Percentiles rank a stretch among this genome's conserved stretches.
phyloP scores from a whole-genome alignment of 2,797 vertebrate species.

The Eidolon dupreanum region DNA sequence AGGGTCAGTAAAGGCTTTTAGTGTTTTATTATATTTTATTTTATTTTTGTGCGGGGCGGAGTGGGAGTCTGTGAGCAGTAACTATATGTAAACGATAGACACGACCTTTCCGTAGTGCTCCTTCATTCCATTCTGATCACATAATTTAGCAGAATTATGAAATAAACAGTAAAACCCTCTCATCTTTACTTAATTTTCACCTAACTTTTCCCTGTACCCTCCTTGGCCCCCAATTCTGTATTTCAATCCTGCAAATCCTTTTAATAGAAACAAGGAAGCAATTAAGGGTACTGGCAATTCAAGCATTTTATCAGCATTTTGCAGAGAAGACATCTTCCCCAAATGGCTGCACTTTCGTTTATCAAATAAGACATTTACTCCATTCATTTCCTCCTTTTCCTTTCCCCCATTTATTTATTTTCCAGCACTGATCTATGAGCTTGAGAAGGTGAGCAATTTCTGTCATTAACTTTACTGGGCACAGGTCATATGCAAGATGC shows the following conservation, averaged over 20 bases:
- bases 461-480: neutral
- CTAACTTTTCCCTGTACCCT: neutral
- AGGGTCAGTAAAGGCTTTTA: neutral
- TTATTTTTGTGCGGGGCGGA: too few relatives aligned
- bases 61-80: neutral
- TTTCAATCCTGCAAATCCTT: slow-evolving; percentile 16
- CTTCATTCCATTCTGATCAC: neutral
- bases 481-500: neutral
- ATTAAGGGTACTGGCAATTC: slow-evolving; percentile 73
- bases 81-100: neutral
- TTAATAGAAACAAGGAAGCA: slow-evolving; percentile 73
- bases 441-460: slow-evolving; percentile 37
- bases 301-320: slow-evolving; percentile 77
- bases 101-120: neutral
- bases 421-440: slow-evolving; percentile 20
- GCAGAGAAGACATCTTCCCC: slow-evolving; percentile 58
- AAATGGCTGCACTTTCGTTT: slow-evolving; percentile 74
- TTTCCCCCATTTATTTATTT: neutral
- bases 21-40: neutral
- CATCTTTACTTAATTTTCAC: neutral
- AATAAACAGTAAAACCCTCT: neutral
- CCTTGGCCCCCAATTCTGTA: neutral
- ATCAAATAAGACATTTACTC: slow-evolving; percentile 61
- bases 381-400: neutral
- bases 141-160: neutral